Evolutionary conservation across 2,113 vertebrate genomes (phyloP), one percentile per base, ranked within the genome.

Genomic region (Paedocypris sp.): DNA sequence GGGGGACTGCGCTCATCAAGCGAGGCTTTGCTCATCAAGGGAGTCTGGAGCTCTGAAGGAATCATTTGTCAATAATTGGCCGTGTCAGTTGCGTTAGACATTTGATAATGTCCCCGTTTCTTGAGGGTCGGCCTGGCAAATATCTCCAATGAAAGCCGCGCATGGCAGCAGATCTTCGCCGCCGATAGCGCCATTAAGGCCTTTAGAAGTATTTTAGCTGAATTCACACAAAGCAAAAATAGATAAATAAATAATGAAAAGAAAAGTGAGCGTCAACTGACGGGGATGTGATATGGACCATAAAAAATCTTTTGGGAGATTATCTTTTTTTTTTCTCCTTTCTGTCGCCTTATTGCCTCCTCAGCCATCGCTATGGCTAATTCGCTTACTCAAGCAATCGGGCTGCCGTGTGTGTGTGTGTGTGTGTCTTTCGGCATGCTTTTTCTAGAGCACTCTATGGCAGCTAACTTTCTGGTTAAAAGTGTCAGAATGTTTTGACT

Each of bases 131-230:
- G 73, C 69, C 50, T 28, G 19, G 66, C 69, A 76, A 80, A 76
- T 78, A 81, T 83, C 80, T 81, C 62, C 35, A 72, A 68, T 73
- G 69, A 48, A 68, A 79, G 77, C 81, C 69, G 82, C 75, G 66
- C 79, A 79, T 75, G 80, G 82, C 76, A 79, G 83, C 82, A 83
- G 85, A 87, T 87, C 79, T 70, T 67, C 52, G 73, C 53, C 51
- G 15, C 45, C 41, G 84, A 86, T 87, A 86, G 47, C 56, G 36
- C 76, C 80, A 82, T 84, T 85, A 86, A 82, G 80, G 51, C 73
- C 81, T 80, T 85, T 74, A 82, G 83, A 86, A 85, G 85, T 82
- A 83, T 86, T 87, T 87, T 83, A 87, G 85, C 84, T 83, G 84
- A 87, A 87, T 81, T 85, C 81, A 85, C 83, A 85, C 84, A 85